Evolutionary conservation across 2,888 invertebrate genomes (phyloP), one percentile per base, ranked within the genome.

Genomic region (Macrophya alboannulata): DNA sequence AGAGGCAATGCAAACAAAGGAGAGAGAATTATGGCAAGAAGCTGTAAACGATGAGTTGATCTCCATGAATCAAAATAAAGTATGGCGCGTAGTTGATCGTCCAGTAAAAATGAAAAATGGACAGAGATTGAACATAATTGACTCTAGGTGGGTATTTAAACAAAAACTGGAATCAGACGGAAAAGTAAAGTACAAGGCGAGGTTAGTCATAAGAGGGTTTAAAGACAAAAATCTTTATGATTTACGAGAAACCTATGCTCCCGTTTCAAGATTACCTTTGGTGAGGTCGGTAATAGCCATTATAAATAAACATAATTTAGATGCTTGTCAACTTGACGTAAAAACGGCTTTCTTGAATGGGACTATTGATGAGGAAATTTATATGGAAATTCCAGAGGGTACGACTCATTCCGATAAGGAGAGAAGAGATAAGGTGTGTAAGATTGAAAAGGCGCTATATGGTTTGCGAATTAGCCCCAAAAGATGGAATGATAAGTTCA

Each of bases 71-170:
- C 81, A 86, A 76, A 88, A 89, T 65, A 85, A 83, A 10, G 87
- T 88, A 43, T 88, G 87, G 72, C 10, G 9, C 4, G 21, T 72
- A 1, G 72, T 72, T 25, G 72, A 0, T 17, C 37, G 72, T 25
- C 43, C 72, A 37, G 25, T 25, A 72, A 31, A 0, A 72, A 72
- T 25, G 40, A 85, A 84, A 77, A 31, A 10, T 86, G 48, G 85
- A 87, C 21, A 72, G 85, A 86, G 9, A n/a, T n/a, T n/a, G n/a
- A n/a, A n/a, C n/a, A n/a, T n/a, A n/a, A n/a, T n/a, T n/a, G n/a
- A n/a, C n/a, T 87, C 86, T 3, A 85, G 76, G 79, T 88, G 88
- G 88, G 87, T 88, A 3, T 88, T 88, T 55, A 89, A 87, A 76
- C 87, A 43, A 59, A 89, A 88, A 85, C 4, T 72, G 21, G 88